phyloP scores from a whole-genome alignment of 2,888 invertebrate genomes.

The Drosophila niveifrons region DNA sequence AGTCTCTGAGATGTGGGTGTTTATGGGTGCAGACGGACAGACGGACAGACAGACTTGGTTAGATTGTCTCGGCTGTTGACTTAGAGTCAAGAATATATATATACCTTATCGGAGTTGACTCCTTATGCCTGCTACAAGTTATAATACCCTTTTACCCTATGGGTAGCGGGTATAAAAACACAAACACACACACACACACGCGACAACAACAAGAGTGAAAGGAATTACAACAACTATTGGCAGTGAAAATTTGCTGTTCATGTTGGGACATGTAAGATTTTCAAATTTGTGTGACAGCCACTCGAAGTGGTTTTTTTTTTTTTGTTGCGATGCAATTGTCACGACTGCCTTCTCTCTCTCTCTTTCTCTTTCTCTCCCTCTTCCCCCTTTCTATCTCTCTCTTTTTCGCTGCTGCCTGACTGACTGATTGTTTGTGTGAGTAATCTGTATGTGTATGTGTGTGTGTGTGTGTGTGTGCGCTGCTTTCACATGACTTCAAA shows the following conservation, averaged over 20 bases:
- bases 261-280: slow-evolving; percentile 40
- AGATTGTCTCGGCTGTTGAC: too few species aligned
- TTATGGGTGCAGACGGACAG: too few species aligned
- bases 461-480: slow-evolving; percentile 22
- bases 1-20: too few species aligned
- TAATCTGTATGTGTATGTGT: slow-evolving; percentile 23
- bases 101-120: too few species aligned
- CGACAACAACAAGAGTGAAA: too few species aligned
- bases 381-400: background rate
- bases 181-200: too few species aligned
- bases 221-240: slow-evolving; percentile 17
- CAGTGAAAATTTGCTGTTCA: slow-evolving; percentile 37
- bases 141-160: too few species aligned
- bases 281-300: slow-evolving; percentile 44
- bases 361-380: background rate
- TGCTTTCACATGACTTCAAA: slow-evolving; percentile 78
- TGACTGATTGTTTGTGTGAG: slow-evolving; percentile 61
- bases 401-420: slow-evolving; percentile 12
- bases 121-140: too few species aligned
- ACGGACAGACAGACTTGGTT: too few species aligned
- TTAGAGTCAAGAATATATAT: too few species aligned
- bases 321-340: slow-evolving; percentile 51
- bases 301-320: slow-evolving; percentile 35
- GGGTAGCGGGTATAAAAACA: too few species aligned
- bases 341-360: slow-evolving; percentile 5